phyloP scores from a whole-genome alignment of 2,888 invertebrate species.

The Mythimna vitellina region DNA sequence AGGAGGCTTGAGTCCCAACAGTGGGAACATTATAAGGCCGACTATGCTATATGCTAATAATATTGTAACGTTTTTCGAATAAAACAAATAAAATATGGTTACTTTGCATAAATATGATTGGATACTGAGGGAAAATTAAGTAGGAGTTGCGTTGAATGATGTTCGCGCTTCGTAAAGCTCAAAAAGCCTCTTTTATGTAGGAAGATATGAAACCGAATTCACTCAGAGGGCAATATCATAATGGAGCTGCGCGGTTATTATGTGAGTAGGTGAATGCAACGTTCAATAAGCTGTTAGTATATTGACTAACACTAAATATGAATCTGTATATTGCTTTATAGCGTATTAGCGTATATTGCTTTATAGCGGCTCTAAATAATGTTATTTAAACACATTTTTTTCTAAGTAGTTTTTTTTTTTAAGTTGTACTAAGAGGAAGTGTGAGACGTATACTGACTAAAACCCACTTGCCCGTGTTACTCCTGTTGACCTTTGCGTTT shows the following conservation, averaged over 20 bases:
- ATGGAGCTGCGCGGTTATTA: constrained; percentile 84
- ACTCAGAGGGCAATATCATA: constrained; percentile 89
- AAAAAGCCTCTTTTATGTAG: constrained; percentile 81
- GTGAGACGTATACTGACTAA: too few species aligned
- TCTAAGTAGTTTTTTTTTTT: too few species aligned
- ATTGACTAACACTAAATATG: constrained; percentile 42
- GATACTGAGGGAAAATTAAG: constrained; percentile 45
- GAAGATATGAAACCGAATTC: constrained; percentile 85
- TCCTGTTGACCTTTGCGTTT: too few species aligned
- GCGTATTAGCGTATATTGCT: not conserved
- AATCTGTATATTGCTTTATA: not conserved
- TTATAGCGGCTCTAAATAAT: not conserved
- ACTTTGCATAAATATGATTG: constrained; percentile 61
- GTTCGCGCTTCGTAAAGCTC: constrained; percentile 76
- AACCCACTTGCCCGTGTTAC: too few species aligned
- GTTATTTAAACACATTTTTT: not conserved
- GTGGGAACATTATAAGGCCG: too few species aligned
- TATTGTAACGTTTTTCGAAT: constrained; percentile 14
- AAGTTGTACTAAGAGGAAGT: too few species aligned
- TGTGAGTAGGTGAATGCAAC: constrained; percentile 69
- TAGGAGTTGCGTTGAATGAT: constrained; percentile 69
- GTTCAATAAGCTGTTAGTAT: constrained; percentile 42
- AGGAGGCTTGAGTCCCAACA: too few species aligned
- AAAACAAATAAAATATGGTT: constrained; percentile 38
- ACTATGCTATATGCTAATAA: constrained; percentile 15